Evolutionary conservation across 2,888 invertebrate species (phyloP).

Genomic region (Folsomia manolachei): DNA sequence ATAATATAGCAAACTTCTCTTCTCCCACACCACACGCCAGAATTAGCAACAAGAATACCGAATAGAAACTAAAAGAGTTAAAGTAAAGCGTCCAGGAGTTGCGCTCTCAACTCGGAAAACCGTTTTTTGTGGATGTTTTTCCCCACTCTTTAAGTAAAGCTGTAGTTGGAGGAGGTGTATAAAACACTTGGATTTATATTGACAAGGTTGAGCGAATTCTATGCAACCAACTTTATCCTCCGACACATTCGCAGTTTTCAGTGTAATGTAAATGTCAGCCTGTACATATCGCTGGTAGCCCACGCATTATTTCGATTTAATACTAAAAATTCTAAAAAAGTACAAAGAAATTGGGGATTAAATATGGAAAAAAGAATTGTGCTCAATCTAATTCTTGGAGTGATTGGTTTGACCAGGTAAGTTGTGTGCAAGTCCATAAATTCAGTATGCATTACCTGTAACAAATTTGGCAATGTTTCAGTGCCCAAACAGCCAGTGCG

Average conservation of each 20-base stretch:
- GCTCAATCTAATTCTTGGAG: not conserved
- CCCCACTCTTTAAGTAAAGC: too few relatives aligned
- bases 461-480: too few relatives aligned
- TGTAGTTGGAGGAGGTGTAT: not conserved
- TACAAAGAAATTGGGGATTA: not conserved
- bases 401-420: not conserved
- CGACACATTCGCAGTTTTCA: not conserved
- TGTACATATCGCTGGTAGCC: not conserved
- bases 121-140: not conserved
- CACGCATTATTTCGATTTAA: not conserved
- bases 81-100: too few relatives aligned
- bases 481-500: slow-evolving; percentile 56
- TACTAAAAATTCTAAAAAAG: too few relatives aligned
- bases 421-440: not conserved
- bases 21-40: too few relatives aligned
- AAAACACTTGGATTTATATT: not conserved
- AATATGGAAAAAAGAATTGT: not conserved
- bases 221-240: too few relatives aligned
- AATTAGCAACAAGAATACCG: not conserved
- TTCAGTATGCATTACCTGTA: not conserved
- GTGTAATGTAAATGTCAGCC: not conserved
- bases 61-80: not conserved
- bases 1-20: too few relatives aligned
- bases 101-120: not conserved
- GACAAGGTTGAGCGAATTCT: not conserved